Base-by-base conservation (phyloP, 1,140 invertebrate species). In the Laupala kohalensis region DNA sequence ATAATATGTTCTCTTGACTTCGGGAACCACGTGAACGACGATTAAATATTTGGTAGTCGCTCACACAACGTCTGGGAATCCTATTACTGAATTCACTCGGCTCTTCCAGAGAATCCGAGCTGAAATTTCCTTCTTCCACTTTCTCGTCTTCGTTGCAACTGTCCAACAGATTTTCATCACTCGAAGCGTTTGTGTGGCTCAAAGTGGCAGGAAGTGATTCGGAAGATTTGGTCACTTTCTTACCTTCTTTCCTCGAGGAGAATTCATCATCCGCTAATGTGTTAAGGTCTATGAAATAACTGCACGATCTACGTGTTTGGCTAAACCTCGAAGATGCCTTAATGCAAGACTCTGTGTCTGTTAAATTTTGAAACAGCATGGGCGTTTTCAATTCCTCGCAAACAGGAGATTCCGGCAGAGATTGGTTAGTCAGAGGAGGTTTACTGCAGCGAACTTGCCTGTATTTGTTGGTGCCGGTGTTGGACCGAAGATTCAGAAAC, bases 1-100 rank as follows among this genome's bases (percentile, higher is more conserved):
- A 90, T 3, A 93, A 79, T 62, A 93, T 83, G 19, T 90, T 92
- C 76, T 92, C 90, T 77, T 92, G 90, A 72, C 90, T 91, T 37
- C 28, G 27, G 5, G 26, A 29, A 12, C 67, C 29, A 29, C 29
- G 26, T 30, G 67, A 27, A 23, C 26, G 67, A 27, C 27, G 28
- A 30, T 27, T 81, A 73, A 89, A 90, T 53, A 93, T 90, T 77
- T 91, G 90, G 77, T 92, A 91, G 75, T 92, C 90, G 9, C 90
- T 90, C 27, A 90, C 83, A 70, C 88, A 88, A 67, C 90, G 78
- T 69, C 88, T 82, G 0, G 89, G 83, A 24, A 78, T 73, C 83
- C 80, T 76, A 83, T 84, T 66, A 84, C 86, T 74, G 75, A 83
- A 84, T 19, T 86, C 79, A 74, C 85, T 85, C 75, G 88, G 89